These are phyloP conservation scores for Euzophera pinguis DNA, from an alignment of 2,888 invertebrate species.

Conservation along the genomic window DNA sequence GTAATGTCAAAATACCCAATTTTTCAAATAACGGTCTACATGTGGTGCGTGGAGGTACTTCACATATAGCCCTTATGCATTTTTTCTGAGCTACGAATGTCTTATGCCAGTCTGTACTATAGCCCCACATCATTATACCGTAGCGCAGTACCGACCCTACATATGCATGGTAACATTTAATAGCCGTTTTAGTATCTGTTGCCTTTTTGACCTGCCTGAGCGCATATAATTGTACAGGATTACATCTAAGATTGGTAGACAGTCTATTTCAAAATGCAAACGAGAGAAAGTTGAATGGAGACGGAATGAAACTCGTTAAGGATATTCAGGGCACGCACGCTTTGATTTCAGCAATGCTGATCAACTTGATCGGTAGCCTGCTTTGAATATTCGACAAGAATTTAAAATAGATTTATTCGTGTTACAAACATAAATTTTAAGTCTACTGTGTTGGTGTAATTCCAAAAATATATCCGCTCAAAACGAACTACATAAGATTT, in stretches of 20 bases:
- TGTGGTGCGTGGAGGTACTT: no score
- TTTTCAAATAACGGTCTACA: no score
- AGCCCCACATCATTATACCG: no score
- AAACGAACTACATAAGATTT: neutral
- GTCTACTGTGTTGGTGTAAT: neutral
- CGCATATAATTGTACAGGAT: slow-evolving; percentile 13
- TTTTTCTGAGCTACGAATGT: no score
- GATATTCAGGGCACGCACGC: slow-evolving; percentile 51
- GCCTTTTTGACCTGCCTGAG: no score
- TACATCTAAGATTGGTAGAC: slow-evolving; percentile 23
- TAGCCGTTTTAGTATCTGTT: no score
- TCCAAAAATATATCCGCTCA: neutral
- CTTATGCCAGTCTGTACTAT: no score
- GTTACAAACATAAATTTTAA: slow-evolving; percentile 1
- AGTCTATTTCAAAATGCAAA: slow-evolving; percentile 45
- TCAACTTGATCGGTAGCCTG: slow-evolving; percentile 43
- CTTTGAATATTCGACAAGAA: slow-evolving; percentile 38
- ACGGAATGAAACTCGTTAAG: slow-evolving; percentile 31
- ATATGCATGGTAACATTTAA: no score
- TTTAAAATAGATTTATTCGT: slow-evolving; percentile 26
- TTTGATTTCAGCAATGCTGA: slow-evolving; percentile 57
- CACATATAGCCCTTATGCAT: no score
- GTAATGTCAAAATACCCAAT: no score
- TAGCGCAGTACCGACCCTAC: no score
- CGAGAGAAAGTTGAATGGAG: slow-evolving; percentile 36